A percentile compares a stretch with the other conserved stretches of the same genome.
Evolutionary conservation across 2,888 invertebrate genomes (phyloP).

Genomic region (Aphidoletes aphidimyza): DNA sequence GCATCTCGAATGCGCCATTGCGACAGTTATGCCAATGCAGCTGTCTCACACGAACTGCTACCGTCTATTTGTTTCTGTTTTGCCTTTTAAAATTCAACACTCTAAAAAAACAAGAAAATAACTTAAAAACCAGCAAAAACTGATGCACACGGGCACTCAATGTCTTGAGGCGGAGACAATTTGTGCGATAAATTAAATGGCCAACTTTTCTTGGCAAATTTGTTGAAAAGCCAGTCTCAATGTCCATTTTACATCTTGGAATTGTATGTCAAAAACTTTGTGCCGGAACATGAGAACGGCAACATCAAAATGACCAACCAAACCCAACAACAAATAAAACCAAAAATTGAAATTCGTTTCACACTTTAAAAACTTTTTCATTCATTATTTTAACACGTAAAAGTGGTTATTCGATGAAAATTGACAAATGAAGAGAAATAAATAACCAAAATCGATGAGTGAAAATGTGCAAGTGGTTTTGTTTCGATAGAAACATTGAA

Average conservation of each 20-base stretch:
- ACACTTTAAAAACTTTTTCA: not conserved
- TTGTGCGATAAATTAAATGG: not conserved
- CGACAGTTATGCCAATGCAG: not conserved
- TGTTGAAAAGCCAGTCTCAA: not conserved
- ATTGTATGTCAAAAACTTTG: not conserved
- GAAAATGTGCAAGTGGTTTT: too few relatives aligned
- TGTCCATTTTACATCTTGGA: not conserved
- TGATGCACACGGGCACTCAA: too few relatives aligned
- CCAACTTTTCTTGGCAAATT: not conserved
- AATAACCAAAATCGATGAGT: not conserved
- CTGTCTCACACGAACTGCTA: too few relatives aligned
- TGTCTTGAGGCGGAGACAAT: too few relatives aligned
- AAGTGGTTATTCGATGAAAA: too few relatives aligned
- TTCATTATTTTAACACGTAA: not conserved
- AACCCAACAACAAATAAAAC: too few relatives aligned
- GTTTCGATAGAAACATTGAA: too few relatives aligned
- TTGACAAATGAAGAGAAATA: not conserved
- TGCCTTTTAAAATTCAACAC: too few relatives aligned
- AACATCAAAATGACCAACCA: too few relatives aligned
- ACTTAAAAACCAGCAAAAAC: too few relatives aligned
- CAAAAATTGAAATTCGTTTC: constrained; percentile 17
- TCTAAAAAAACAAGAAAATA: too few relatives aligned
- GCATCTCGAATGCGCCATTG: not conserved
- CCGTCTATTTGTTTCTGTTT: too few relatives aligned
- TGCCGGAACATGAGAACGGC: not conserved